phyloP scores from a whole-genome alignment of 2,797 vertebrate genomes.

The Sparidentex hasta region DNA sequence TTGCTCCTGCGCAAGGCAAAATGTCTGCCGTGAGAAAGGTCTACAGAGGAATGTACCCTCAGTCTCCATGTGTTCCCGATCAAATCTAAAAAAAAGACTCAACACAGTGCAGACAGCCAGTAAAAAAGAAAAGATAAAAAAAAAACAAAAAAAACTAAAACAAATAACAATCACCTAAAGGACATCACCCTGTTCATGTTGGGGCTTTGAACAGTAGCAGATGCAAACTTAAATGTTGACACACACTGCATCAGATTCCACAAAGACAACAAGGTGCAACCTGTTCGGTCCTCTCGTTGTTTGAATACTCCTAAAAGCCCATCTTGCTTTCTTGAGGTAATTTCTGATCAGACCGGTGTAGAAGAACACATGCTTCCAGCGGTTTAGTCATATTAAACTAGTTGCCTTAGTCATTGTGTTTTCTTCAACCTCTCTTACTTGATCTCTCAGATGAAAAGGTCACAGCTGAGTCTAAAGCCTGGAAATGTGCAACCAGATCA shows the following conservation, averaged over 20 bases:
- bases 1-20: slow-evolving; percentile 40
- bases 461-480: slow-evolving; percentile 8
- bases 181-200: slow-evolving; percentile 18
- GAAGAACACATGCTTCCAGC: slow-evolving; percentile 6
- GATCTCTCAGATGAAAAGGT: slow-evolving; percentile 30
- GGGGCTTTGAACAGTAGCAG: slow-evolving; percentile 54
- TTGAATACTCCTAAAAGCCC: slow-evolving; percentile 74
- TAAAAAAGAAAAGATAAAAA: slow-evolving; percentile 34
- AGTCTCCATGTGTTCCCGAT: slow-evolving; percentile 41
- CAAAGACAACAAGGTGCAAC: slow-evolving; percentile 72
- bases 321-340: slow-evolving; percentile 74
- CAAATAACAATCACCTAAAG: slow-evolving; percentile 41
- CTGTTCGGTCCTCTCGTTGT: slow-evolving; percentile 56
- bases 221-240: slow-evolving; percentile 75
- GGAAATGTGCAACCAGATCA: slow-evolving; percentile 60
- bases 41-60: slow-evolving; percentile 55
- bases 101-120: slow-evolving; percentile 60
- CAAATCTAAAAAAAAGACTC: slow-evolving; percentile 21
- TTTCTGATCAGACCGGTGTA: slow-evolving; percentile 65
- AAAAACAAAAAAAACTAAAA: slow-evolving; percentile 43
- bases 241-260: slow-evolving; percentile 69
- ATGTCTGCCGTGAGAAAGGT: slow-evolving; percentile 66
- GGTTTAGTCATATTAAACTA: neutral
- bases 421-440: slow-evolving; percentile 5
- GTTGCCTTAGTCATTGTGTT: neutral